These are phyloP conservation scores for Lipotes vexillifer DNA, from an alignment of 2,113 vertebrate species.

Conservation along the genomic window DNA sequence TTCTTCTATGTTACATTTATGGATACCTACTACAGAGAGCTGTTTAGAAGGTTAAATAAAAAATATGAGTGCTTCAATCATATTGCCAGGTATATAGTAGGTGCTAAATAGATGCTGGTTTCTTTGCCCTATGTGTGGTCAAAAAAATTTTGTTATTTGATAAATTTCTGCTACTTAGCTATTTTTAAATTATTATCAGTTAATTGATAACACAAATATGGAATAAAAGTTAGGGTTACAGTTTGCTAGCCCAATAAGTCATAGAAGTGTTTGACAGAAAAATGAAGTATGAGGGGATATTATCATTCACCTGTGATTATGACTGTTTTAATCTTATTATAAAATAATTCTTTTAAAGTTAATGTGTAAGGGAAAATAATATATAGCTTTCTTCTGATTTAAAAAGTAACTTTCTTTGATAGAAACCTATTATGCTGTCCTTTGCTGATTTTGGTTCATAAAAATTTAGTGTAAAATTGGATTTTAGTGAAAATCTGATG, in stretches of 20 bases:
- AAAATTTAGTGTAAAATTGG: neutral
- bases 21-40: neutral
- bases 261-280: neutral
- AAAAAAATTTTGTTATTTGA: neutral
- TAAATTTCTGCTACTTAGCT: neutral
- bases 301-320: neutral
- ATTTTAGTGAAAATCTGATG: neutral
- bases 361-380: neutral
- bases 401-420: neutral
- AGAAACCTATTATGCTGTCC: neutral
- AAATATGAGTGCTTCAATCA: neutral
- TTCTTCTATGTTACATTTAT: neutral
- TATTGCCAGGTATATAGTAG: neutral
- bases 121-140: neutral
- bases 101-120: neutral
- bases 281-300: neutral
- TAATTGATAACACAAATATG: neutral
- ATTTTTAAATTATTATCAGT: neutral
- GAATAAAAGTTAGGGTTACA: neutral
- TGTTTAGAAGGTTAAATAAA: neutral
- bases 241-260: neutral
- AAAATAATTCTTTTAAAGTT: conserved; percentile 6
- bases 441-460: neutral
- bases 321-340: neutral
- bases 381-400: neutral